A percentile compares a stretch with the other conserved stretches of the same genome.
Conservation (phyloP, 2,113 vertebrate species). For the Dicaeum eximium region DNA sequence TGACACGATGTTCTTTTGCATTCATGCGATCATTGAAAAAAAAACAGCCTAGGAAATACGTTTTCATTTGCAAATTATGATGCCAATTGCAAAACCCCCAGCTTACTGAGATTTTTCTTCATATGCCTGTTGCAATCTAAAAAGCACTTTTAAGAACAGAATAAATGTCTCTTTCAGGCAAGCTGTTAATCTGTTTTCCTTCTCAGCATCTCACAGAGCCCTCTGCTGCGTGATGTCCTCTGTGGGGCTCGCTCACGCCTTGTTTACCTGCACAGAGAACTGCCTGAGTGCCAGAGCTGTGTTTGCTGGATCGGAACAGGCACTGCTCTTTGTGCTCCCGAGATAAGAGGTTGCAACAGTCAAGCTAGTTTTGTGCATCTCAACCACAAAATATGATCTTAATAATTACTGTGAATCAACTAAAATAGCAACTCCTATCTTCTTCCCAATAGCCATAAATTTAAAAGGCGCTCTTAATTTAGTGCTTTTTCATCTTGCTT, state of each 20-base stretch:
- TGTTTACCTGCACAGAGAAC: neutral
- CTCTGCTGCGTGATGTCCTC: accelerated
- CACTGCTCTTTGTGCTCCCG: constrained; percentile 8
- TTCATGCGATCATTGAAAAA: neutral
- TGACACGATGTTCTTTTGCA: neutral
- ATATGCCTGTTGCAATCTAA: neutral
- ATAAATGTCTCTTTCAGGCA: neutral
- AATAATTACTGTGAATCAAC: constrained; percentile 50
- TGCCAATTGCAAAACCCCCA: neutral
- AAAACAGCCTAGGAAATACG: neutral
- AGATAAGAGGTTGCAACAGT: constrained; percentile 49
- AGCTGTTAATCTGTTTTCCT: neutral
- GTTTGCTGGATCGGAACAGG: constrained; percentile 28
- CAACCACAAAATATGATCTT: constrained; percentile 44
- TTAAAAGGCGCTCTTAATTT: neutral
- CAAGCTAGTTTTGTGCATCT: neutral
- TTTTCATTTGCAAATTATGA: neutral
- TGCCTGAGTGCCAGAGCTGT: neutral
- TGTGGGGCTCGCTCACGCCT: neutral
- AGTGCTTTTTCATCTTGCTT: constrained; percentile 21
- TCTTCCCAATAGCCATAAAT: constrained; percentile 23
- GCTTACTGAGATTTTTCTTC: neutral
- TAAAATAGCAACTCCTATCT: neutral
- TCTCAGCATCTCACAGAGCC: neutral
- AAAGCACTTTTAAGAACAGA: neutral